Conservation (phyloP, 2,113 vertebrate species). For the Pycnonotus jocosus region DNA sequence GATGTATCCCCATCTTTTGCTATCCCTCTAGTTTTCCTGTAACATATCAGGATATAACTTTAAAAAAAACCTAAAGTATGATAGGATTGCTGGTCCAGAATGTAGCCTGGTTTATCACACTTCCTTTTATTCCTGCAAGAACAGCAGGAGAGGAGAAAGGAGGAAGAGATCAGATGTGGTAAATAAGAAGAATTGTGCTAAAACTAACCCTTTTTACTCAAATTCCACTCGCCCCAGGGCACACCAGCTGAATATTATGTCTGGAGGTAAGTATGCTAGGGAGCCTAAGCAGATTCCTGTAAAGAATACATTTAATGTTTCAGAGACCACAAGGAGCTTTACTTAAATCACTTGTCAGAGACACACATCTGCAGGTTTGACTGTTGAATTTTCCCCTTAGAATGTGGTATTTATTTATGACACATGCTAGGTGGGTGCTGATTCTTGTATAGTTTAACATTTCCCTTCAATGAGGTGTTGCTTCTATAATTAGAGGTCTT, state of each 20-base stretch:
- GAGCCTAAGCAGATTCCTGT: neutral
- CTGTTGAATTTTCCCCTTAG: neutral
- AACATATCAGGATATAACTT: neutral
- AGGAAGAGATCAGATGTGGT: neutral
- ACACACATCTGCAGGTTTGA: neutral
- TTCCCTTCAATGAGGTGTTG: neutral
- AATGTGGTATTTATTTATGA: neutral
- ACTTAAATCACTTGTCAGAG: neutral
- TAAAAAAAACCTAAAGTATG: neutral
- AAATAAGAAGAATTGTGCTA: neutral
- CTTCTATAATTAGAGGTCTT: conserved; percentile 2
- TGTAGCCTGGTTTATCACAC: neutral
- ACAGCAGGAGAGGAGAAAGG: neutral
- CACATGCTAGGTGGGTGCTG: neutral
- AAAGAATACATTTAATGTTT: neutral
- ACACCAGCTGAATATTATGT: neutral
- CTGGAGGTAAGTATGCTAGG: neutral
- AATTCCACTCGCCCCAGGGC: neutral
- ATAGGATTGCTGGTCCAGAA: neutral
- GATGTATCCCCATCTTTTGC: neutral
- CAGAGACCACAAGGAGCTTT: neutral
- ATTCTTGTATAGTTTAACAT: neutral
- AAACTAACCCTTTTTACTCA: neutral
- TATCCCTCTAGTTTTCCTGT: neutral
- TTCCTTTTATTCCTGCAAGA: neutral